Evolutionary conservation across 2,113 vertebrate species (phyloP).

Genomic region (Origma solitaria): DNA sequence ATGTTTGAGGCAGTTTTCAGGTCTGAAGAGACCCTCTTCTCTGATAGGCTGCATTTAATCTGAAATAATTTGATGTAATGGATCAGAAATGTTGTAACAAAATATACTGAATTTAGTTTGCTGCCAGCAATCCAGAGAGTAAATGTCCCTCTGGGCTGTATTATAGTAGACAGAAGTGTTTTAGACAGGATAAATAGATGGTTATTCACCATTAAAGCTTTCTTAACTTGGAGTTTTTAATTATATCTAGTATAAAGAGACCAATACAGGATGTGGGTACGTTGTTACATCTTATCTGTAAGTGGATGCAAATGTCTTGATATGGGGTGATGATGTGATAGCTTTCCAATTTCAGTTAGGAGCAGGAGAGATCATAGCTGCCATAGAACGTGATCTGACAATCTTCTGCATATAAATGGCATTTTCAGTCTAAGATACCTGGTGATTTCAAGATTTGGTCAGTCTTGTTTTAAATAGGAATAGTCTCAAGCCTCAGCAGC

Average conservation of each 20-base stretch:
- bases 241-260: not conserved
- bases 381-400: not conserved
- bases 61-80: not conserved
- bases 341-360: not conserved
- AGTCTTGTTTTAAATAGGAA: not conserved
- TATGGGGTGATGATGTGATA: not conserved
- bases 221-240: not conserved
- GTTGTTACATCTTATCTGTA: not conserved
- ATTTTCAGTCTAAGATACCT: not conserved
- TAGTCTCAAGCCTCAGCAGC: not conserved
- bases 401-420: not conserved
- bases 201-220: not conserved
- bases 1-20: not conserved
- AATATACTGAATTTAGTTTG: not conserved
- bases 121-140: not conserved
- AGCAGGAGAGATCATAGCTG: not conserved
- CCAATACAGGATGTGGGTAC: not conserved
- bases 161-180: not conserved
- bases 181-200: not conserved
- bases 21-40: not conserved
- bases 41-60: not conserved
- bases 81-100: not conserved
- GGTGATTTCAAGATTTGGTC: not conserved
- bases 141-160: not conserved
- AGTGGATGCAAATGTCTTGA: not conserved